Evolutionary conservation across 2,797 vertebrate genomes (phyloP), one percentile per base, ranked within the genome.

Genomic region (Pagetopsis macropterus): DNA sequence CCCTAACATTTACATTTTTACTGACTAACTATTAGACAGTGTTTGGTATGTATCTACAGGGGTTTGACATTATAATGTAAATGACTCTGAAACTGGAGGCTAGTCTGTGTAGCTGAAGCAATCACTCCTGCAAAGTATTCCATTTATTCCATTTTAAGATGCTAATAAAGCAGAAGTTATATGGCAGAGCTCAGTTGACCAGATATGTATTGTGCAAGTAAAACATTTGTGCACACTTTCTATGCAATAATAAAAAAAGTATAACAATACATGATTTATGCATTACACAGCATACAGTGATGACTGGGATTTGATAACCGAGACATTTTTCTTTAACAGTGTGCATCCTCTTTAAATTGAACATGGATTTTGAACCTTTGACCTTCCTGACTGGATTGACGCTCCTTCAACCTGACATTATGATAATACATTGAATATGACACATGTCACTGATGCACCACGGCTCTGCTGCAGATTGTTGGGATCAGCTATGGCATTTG

Each of bases 361-460:
- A 69, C 65, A 1, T 44, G 5, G 61, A 84, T 40, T 45, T 8
- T 82, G 62, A 86, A 81, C 84, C 65, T 10, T 14, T 83, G 78
- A 81, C 76, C 82, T 86, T 85, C 73, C 12, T 64, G 52, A 76
- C 65, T 62, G 60, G 65, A 84, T 50, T 83, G 80, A 88, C 49
- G 75, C 44, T 75, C 66, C 76, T 70, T 86, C 75, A 76, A 69
- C 41, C 51, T 87, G 88, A 88, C 88, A 85, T 79, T 69, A 75
- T 72, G 71, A 84, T 80, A 86, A 87, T 75, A 88, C 87, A 92
- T 82, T 13, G 52, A 70, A 74, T 56, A 50, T 88, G 89, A 89
- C 90, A 90, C 78, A 75, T 90, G 89, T 85, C 90, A 91, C 68
- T 57, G 76, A 76, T 63, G 83, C 72, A 82, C 44, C 40, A 13